Conservation (phyloP, 2,113 vertebrate genomes). For the Acrocephalus kingi region DNA sequence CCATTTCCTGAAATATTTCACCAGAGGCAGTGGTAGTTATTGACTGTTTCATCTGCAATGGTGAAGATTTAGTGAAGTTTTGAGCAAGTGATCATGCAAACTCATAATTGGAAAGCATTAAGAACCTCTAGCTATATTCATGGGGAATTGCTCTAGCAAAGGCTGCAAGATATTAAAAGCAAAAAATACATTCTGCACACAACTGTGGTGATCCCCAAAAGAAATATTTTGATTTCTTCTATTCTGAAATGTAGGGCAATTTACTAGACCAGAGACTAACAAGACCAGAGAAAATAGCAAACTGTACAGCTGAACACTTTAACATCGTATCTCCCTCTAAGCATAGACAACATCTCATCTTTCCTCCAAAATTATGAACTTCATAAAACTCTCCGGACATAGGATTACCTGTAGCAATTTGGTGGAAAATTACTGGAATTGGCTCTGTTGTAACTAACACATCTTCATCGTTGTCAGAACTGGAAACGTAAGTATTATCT, state of each 20-base stretch:
- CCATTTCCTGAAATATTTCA: background rate
- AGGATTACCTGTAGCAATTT: conserved; percentile 86
- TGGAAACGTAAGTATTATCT: conserved; percentile 92
- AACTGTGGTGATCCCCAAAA: background rate
- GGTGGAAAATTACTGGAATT: conserved; percentile 89
- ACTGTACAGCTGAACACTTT: background rate
- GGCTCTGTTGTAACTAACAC: conserved; percentile 90
- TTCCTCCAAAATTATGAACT: background rate
- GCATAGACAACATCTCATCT: background rate
- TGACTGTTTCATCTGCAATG: background rate
- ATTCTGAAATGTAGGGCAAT: background rate
- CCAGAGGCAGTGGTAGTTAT: background rate
- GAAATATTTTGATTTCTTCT: background rate
- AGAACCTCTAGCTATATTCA: background rate
- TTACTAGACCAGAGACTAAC: background rate
- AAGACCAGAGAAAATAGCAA: background rate
- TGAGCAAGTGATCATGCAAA: background rate
- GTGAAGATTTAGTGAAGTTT: background rate
- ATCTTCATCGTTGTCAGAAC: conserved; percentile 90
- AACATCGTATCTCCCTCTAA: background rate
- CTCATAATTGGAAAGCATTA: background rate
- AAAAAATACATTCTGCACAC: background rate
- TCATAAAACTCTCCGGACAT: background rate
- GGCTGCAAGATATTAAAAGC: background rate
- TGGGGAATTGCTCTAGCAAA: background rate